These are phyloP conservation scores for Aphaenogaster floridana DNA, from an alignment of 1,140 invertebrate genomes.

Conservation along the genomic window DNA sequence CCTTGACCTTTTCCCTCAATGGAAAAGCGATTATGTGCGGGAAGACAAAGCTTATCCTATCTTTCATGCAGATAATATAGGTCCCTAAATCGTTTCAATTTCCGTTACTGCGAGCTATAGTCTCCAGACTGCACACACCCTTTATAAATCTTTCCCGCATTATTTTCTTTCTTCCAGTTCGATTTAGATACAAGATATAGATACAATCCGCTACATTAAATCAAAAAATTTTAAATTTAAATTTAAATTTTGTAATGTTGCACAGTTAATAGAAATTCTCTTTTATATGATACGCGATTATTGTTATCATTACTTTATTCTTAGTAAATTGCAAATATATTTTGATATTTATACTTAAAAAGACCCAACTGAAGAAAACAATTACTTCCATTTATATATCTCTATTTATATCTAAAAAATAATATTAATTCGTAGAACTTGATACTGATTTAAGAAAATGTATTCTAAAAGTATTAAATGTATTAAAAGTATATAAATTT, in stretches of 20 bases:
- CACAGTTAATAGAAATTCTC: not conserved
- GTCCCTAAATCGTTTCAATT: slow-evolving; percentile 55
- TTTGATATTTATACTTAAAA: slow-evolving; percentile 13
- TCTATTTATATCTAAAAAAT: not conserved
- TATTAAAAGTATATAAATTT: not conserved
- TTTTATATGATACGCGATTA: not conserved
- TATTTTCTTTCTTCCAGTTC: slow-evolving; percentile 10
- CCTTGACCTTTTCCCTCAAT: slow-evolving; percentile 75
- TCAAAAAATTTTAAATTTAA: not conserved
- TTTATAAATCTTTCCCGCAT: slow-evolving; percentile 18
- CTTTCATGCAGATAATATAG: slow-evolving; percentile 52
- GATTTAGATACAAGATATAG: slow-evolving; percentile 6
- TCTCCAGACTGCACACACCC: slow-evolving; percentile 25
- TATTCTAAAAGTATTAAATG: not conserved
- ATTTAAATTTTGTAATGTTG: not conserved
- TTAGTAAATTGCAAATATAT: not conserved
- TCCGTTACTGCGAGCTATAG: slow-evolving; percentile 22
- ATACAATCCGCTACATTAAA: not conserved
- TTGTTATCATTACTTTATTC: not conserved
- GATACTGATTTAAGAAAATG: not conserved
- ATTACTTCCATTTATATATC: not conserved
- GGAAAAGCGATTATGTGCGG: slow-evolving; percentile 61
- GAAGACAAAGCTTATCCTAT: slow-evolving; percentile 67
- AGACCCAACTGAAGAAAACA: not conserved
- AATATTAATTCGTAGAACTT: not conserved